Evolutionary conservation across 2,797 vertebrate species (phyloP).

Genomic region (Rhinichthys osculus): DNA sequence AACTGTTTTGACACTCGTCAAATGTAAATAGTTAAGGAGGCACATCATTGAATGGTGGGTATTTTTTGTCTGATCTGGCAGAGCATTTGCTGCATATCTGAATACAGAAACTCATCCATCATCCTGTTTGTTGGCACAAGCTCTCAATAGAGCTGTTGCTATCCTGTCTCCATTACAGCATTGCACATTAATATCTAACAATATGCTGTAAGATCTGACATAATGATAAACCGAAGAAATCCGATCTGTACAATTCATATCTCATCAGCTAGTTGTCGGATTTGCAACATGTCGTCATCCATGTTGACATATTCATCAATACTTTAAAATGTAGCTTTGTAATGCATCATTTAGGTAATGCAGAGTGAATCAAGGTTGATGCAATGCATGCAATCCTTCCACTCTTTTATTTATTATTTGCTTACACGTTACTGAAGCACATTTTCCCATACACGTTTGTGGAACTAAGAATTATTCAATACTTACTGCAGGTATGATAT

Average conservation of each 20-base stretch:
- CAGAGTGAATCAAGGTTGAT: too few relatives aligned
- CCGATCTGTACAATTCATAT: not conserved
- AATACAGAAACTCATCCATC: constrained; percentile 20
- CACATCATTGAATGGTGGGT: not conserved
- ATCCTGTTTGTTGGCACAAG: constrained; percentile 9
- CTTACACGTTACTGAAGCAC: too few relatives aligned
- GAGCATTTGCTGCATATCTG: constrained; percentile 5
- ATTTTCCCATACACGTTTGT: too few relatives aligned
- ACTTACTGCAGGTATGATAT: too few relatives aligned
- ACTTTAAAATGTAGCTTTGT: too few relatives aligned
- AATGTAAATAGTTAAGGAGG: not conserved
- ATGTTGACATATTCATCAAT: constrained; percentile 27
- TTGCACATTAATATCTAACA: constrained; percentile 38
- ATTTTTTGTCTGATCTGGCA: not conserved
- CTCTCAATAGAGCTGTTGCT: constrained; percentile 8
- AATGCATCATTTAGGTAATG: too few relatives aligned
- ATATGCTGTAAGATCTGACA: constrained; percentile 19
- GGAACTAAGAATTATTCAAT: too few relatives aligned
- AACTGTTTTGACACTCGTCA: not conserved
- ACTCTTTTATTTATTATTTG: too few relatives aligned
- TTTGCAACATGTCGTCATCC: not conserved
- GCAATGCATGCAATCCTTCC: too few relatives aligned
- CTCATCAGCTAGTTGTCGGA: not conserved
- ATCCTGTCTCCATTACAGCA: constrained; percentile 31
- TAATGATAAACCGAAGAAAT: constrained; percentile 18